phyloP scores from a whole-genome alignment of 2,797 vertebrate species.

The Notolepis coatsorum region DNA sequence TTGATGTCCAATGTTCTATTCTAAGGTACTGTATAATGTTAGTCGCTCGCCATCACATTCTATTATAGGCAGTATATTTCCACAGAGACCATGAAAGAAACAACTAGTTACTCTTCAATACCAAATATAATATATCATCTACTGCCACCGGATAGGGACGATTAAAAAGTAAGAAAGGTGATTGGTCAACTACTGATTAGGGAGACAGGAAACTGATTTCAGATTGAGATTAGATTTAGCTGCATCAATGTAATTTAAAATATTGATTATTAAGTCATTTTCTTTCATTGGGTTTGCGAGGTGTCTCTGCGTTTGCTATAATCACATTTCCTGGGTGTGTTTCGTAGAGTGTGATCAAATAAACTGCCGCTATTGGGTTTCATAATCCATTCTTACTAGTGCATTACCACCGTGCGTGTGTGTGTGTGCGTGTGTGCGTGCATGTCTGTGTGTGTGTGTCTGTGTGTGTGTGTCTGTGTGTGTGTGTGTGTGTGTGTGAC shows the following conservation, averaged over 20 bases:
- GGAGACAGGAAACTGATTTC: conserved; percentile 39
- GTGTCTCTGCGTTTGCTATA: conserved; percentile 42
- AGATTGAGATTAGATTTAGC: conserved; percentile 49
- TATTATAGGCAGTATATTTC: too few species aligned
- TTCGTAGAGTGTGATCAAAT: conserved; percentile 59
- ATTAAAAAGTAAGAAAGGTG: conserved; percentile 9
- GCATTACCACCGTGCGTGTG: conserved; percentile 46
- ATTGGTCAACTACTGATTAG: conserved; percentile 16
- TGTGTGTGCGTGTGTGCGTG: too few species aligned
- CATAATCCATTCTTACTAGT: conserved; percentile 64
- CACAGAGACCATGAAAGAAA: not conserved
- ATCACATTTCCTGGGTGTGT: conserved; percentile 42
- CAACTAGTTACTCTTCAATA: not conserved
- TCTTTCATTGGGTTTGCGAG: conserved; percentile 40
- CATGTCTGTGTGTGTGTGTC: conserved; percentile 2
- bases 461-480: conserved; percentile 5
- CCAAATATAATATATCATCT: conserved; percentile 10
- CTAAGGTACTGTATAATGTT: too few species aligned
- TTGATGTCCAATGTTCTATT: too few species aligned
- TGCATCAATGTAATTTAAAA: conserved; percentile 36
- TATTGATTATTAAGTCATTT: conserved; percentile 68
- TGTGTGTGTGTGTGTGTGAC: conserved; percentile 11
- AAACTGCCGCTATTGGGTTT: conserved; percentile 41
- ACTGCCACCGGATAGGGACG: not conserved
- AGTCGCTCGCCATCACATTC: too few species aligned